These are phyloP conservation scores for Xylocampa areola DNA, from an alignment of 2,888 invertebrate species.

Conservation along the genomic window DNA sequence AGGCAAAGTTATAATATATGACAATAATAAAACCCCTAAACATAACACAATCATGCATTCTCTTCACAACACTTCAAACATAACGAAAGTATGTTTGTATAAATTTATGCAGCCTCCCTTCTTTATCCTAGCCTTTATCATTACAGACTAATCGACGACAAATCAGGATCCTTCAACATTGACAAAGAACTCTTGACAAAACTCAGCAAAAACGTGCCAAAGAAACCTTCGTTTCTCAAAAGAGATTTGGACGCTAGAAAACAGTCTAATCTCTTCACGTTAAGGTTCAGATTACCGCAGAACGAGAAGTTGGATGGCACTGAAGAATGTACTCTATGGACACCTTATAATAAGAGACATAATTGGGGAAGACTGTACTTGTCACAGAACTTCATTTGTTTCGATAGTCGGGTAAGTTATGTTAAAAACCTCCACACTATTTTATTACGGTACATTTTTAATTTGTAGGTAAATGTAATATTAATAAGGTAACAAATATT, in stretches of 20 bases:
- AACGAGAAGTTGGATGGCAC: constrained; percentile 98
- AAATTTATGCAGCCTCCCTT: no score
- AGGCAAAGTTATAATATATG: no score
- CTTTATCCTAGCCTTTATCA: constrained; percentile 19
- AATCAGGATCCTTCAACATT: constrained; percentile 95
- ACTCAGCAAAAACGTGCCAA: constrained; percentile 95
- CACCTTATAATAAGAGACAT: constrained; percentile 97
- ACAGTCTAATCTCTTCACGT: constrained; percentile 97
- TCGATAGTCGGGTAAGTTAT: constrained; percentile 95
- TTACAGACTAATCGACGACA: constrained; percentile 96
- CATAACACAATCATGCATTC: no score
- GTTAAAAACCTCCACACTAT: no score
- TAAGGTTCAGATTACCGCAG: constrained; percentile 95
- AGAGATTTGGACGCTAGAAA: constrained; percentile 98
- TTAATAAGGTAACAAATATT: no score
- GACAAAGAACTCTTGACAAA: constrained; percentile 96
- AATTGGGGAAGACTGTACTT: constrained; percentile 97
- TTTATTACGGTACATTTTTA: no score
- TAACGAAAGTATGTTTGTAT: no score
- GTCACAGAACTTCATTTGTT: constrained; percentile 98
- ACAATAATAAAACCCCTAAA: no score
- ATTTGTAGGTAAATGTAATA: no score
- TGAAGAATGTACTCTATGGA: constrained; percentile 97
- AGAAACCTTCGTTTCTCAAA: constrained; percentile 97
- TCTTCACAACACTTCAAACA: no score